Conservation (phyloP, 2,797 vertebrate species). For the Limnodromus scolopaceus region DNA sequence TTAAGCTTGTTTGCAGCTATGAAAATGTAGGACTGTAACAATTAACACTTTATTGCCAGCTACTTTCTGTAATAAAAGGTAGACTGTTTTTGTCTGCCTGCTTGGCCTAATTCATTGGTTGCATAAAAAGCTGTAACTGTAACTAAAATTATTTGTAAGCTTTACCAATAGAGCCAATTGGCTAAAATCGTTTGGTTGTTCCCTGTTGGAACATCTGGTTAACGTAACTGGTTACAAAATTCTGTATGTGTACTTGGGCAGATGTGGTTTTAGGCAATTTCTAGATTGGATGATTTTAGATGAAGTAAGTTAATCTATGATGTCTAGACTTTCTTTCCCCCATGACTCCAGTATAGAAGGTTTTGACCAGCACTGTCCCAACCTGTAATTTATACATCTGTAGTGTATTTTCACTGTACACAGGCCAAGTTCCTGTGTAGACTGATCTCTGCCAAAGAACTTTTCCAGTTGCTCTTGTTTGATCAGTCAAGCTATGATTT, state of each 20-base stretch:
- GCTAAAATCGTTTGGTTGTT: neutral
- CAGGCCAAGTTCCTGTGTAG: constrained; percentile 62
- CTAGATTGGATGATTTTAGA: constrained; percentile 37
- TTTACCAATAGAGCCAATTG: neutral
- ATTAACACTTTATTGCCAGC: neutral
- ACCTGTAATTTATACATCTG: constrained; percentile 73
- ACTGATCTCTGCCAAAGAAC: constrained; percentile 64
- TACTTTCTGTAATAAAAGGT: neutral
- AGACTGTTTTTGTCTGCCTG: neutral
- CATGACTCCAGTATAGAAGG: constrained; percentile 47
- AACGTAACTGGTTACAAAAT: neutral
- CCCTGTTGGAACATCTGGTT: neutral
- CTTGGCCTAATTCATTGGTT: neutral
- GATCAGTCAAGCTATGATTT: constrained; percentile 25
- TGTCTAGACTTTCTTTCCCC: constrained; percentile 73
- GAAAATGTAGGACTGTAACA: neutral
- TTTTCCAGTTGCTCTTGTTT: constrained; percentile 53
- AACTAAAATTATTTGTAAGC: neutral
- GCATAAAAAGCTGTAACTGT: neutral
- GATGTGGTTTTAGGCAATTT: constrained; percentile 20
- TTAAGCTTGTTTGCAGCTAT: neutral
- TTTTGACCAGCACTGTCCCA: constrained; percentile 55
- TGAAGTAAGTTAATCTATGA: constrained; percentile 37
- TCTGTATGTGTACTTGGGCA: neutral
- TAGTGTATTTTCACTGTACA: constrained; percentile 67